Conservation (phyloP, 2,888 invertebrate species). For the Idaea straminata region DNA sequence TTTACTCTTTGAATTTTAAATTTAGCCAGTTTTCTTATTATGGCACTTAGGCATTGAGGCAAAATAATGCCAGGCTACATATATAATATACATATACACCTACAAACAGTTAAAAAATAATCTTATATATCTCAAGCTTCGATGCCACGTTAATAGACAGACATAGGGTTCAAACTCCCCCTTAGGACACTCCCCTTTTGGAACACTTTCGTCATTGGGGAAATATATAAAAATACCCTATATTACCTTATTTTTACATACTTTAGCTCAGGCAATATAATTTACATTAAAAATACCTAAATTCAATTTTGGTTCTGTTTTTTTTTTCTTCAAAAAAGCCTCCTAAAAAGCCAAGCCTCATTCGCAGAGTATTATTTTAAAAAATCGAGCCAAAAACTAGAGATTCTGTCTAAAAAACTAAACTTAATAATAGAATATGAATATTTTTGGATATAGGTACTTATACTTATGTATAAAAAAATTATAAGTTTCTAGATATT, state of each 20-base stretch:
- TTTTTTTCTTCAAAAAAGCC: neutral
- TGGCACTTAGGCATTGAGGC: neutral
- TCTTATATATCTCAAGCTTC: too few relatives aligned
- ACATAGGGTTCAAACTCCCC: too few relatives aligned
- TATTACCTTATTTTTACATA: neutral
- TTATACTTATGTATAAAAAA: too few relatives aligned
- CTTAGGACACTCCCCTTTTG: too few relatives aligned
- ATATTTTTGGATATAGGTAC: too few relatives aligned
- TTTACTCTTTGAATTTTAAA: neutral
- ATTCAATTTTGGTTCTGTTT: neutral
- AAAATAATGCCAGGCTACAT: neutral
- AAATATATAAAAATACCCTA: neutral
- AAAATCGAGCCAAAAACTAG: neutral
- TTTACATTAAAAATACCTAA: neutral
- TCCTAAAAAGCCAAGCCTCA: neutral
- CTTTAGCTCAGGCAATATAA: neutral
- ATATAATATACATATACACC: neutral
- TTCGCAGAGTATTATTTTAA: neutral
- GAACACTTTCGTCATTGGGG: neutral
- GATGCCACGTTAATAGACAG: too few relatives aligned
- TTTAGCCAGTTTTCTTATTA: neutral
- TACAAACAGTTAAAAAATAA: neutral
- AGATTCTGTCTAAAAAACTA: neutral
- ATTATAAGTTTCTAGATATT: too few relatives aligned
- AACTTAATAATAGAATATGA: neutral